Evolutionary conservation across 64 coral and sea anemone species (phyloP).

Genomic region (Porites lutea): DNA sequence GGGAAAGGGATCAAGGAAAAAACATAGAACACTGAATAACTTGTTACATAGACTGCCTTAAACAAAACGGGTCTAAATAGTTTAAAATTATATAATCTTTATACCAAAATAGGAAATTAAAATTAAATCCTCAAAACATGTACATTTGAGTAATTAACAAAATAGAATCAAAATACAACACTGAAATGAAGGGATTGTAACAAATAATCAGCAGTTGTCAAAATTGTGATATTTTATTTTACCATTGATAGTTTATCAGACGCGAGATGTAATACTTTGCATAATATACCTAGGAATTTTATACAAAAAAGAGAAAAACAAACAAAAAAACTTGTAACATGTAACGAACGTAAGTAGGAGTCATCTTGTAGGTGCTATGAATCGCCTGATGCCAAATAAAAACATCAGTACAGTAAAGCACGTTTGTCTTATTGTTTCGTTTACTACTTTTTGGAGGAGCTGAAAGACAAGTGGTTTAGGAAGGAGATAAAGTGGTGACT

Average conservation of each 20-base stretch:
- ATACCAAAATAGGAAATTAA: too few relatives aligned
- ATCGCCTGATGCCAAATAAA: conserved; percentile 45
- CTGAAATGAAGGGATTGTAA: background rate
- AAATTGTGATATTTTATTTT: conserved; percentile 42
- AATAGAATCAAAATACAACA: too few relatives aligned
- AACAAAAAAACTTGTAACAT: background rate
- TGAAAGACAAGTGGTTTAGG: too few relatives aligned
- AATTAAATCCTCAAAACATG: too few relatives aligned
- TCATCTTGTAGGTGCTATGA: background rate
- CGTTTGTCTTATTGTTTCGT: background rate
- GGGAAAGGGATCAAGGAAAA: too few relatives aligned
- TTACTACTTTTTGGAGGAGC: too few relatives aligned
- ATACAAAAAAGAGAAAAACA: conserved; percentile 24
- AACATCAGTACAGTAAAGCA: background rate
- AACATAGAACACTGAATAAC: too few relatives aligned
- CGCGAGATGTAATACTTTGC: conserved; percentile 26
- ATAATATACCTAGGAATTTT: conserved; percentile 45
- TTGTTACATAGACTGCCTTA: too few relatives aligned
- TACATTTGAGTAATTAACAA: too few relatives aligned
- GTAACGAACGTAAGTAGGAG: conserved; percentile 24
- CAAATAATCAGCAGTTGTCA: conserved; percentile 17
- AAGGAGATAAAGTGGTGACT: too few relatives aligned
- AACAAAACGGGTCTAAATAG: too few relatives aligned
- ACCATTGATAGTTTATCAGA: background rate
- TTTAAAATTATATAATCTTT: too few relatives aligned